Evolutionary conservation across 64 coral and sea anemone genomes (phyloP).

Genomic region (Hydrozoanthus tunicans): DNA sequence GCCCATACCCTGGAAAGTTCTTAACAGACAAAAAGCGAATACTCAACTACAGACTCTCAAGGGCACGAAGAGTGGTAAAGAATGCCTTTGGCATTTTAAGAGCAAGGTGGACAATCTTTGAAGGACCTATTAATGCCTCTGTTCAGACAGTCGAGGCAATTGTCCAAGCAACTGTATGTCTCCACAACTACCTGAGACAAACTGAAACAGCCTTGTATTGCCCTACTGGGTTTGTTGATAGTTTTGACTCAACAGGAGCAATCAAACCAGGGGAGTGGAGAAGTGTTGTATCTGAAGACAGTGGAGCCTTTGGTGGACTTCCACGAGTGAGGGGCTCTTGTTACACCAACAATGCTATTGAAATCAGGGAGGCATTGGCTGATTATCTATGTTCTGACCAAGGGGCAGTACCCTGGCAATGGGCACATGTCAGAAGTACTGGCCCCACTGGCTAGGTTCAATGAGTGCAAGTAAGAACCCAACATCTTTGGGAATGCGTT

Average conservation of each 20-base stretch:
- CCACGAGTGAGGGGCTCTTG: slow-evolving; percentile 38
- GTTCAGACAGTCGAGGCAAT: background rate
- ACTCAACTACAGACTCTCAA: background rate
- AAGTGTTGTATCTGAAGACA: slow-evolving; percentile 46
- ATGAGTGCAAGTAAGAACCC: background rate
- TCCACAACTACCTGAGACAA: background rate
- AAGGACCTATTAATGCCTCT: slow-evolving; percentile 17
- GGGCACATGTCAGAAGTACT: slow-evolving; percentile 50
- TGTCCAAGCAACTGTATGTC: slow-evolving; percentile 4
- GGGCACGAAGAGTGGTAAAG: background rate
- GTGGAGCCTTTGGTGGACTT: slow-evolving; percentile 33
- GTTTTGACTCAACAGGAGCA: slow-evolving; percentile 25
- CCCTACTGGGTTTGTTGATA: background rate
- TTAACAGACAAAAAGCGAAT: slow-evolving; percentile 16
- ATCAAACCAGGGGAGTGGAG: slow-evolving; percentile 28
- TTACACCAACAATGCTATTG: slow-evolving; percentile 34
- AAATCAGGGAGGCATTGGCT: slow-evolving; percentile 48
- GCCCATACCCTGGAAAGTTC: slow-evolving; percentile 3
- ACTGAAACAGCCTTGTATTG: slow-evolving; percentile 20
- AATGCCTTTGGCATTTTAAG: slow-evolving; percentile 19
- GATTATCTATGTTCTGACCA: slow-evolving; percentile 50
- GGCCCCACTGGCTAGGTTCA: background rate
- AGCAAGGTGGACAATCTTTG: slow-evolving; percentile 3
- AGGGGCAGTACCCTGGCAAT: slow-evolving; percentile 58
- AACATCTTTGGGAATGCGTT: background rate